These are phyloP conservation scores for Grammomys dolichurus DNA, from an alignment of 2,113 vertebrate species.

Conservation along the genomic window DNA sequence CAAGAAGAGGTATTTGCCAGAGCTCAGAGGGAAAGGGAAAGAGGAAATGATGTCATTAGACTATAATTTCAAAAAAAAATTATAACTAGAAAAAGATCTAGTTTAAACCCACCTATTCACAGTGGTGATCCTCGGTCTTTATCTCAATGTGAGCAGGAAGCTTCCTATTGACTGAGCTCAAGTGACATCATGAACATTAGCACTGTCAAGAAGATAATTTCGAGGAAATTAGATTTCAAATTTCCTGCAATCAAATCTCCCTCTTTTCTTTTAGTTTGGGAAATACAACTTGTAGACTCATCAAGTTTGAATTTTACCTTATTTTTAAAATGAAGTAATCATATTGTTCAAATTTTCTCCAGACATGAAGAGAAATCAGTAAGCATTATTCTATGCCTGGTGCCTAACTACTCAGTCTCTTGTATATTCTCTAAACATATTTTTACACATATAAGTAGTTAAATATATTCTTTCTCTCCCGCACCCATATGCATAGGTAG, in stretches of 20 bases:
- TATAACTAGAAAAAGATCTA: not conserved
- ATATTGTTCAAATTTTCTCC: slow-evolving; percentile 6
- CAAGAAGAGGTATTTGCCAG: not conserved
- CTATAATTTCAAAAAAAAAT: not conserved
- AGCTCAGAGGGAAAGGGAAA: not conserved
- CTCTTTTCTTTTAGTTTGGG: slow-evolving; percentile 10
- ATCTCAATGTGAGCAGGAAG: not conserved
- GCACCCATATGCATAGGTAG: not conserved
- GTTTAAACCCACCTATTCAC: not conserved
- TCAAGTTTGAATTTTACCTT: slow-evolving; percentile 13
- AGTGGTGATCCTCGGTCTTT: not conserved
- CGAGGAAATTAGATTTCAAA: slow-evolving; percentile 10
- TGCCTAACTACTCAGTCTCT: not conserved
- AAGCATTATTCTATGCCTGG: not conserved
- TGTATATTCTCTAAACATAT: not conserved
- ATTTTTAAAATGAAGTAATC: slow-evolving; percentile 35
- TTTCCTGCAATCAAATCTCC: not conserved
- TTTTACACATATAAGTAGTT: not conserved
- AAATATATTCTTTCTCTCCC: not conserved
- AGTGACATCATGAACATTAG: not conserved
- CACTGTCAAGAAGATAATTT: not conserved
- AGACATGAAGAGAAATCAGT: not conserved
- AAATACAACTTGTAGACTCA: not conserved
- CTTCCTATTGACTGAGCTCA: not conserved
- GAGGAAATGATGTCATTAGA: not conserved